Conservation (phyloP, 1,140 invertebrate genomes). For the Telenomus remus region DNA sequence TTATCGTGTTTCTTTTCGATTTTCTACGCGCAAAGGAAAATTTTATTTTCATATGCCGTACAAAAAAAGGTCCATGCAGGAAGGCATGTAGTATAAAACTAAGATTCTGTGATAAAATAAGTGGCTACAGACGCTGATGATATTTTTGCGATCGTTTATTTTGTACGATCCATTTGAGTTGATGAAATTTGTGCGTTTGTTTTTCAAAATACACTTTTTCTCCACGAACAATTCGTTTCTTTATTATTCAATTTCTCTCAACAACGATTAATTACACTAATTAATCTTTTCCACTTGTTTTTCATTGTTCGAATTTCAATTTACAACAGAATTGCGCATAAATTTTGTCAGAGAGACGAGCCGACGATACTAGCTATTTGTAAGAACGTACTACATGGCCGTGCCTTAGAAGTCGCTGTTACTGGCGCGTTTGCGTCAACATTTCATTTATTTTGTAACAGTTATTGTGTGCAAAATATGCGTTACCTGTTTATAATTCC, state of each 20-base stretch:
- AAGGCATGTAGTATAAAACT: slow-evolving; percentile 50
- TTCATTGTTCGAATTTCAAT: background rate
- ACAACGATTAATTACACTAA: too few species aligned
- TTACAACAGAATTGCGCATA: slow-evolving; percentile 8
- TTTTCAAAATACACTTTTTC: background rate
- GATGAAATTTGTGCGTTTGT: slow-evolving; percentile 14
- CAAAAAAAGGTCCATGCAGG: slow-evolving; percentile 40
- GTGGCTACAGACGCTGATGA: slow-evolving; percentile 18
- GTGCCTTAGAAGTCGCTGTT: slow-evolving; percentile 45
- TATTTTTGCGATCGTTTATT: slow-evolving; percentile 6
- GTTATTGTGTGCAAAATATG: background rate
- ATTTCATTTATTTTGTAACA: background rate
- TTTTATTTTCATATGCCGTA: slow-evolving; percentile 56
- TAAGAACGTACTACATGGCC: slow-evolving; percentile 50
- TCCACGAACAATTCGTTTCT: background rate
- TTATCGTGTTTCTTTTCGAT: slow-evolving; percentile 36
- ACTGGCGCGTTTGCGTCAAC: slow-evolving; percentile 24
- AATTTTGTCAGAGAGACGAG: slow-evolving; percentile 28
- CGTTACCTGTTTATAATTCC: background rate
- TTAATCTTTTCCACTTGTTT: too few species aligned
- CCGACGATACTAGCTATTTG: slow-evolving; percentile 36
- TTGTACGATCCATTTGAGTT: background rate
- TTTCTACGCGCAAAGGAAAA: slow-evolving; percentile 38
- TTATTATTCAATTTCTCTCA: too few species aligned
- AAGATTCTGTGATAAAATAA: slow-evolving; percentile 46